These are phyloP conservation scores for Lasiurus cinereus DNA, from an alignment of 2,113 vertebrate genomes.

Conservation along the genomic window DNA sequence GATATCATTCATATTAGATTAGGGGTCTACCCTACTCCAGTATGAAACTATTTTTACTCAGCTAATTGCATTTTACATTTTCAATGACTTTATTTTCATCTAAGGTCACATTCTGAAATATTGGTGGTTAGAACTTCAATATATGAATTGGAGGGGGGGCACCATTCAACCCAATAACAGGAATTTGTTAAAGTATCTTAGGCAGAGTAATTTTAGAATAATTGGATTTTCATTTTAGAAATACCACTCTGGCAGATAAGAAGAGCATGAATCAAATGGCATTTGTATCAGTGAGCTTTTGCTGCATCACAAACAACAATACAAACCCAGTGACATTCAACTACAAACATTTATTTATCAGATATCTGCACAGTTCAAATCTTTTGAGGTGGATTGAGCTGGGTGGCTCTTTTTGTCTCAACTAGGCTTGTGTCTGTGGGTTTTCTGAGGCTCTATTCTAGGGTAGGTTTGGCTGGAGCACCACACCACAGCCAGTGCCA, in stretches of 20 bases:
- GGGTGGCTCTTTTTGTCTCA: neutral
- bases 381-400: neutral
- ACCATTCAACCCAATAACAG: neutral
- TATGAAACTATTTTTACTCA: neutral
- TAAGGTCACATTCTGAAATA: neutral
- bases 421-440: neutral
- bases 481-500: neutral
- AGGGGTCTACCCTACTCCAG: neutral
- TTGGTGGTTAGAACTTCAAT: neutral
- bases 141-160: neutral
- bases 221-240: neutral
- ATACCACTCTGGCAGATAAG: neutral
- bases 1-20: neutral
- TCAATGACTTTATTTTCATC: neutral
- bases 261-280: neutral
- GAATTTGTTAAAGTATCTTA: neutral
- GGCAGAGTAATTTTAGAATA: constrained; percentile 2
- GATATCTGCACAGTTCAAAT: neutral
- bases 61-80: constrained; percentile 13
- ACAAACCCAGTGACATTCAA: neutral
- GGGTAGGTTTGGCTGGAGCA: neutral
- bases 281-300: too few relatives aligned
- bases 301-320: too few relatives aligned
- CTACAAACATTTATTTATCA: neutral
- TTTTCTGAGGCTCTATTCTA: neutral